Evolutionary conservation across 2,797 vertebrate species (phyloP), one percentile per base, ranked within the genome.

Genomic region (Decapterus maruadsi): DNA sequence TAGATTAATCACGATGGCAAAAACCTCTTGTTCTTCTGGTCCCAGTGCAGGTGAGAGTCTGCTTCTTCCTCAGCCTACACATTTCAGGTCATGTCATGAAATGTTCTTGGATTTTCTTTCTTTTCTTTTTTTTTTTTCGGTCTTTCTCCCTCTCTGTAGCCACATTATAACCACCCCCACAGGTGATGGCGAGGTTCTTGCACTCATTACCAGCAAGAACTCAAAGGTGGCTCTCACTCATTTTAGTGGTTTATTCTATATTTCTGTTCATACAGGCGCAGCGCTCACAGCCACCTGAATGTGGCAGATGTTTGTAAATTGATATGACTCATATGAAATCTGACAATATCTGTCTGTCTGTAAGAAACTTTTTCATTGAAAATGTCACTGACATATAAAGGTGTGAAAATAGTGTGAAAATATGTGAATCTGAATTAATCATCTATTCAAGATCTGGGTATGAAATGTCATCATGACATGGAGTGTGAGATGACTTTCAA

Each of bases 381-480:
- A 85, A 82, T 81, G 71, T 78, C 61, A 69, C 60, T 53, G 65
- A 67, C 57, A 79, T 75, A 63, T 60, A 65, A 20, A 74, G 64
- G 62, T 78, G 64, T 72, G 62, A 74, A 78, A 62, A 77, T 40
- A 64, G 50, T 78, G 73, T 77, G 2, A 84, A 89, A 84, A 84
- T 79, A 82, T 81, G 64, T 75, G 80, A 80, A 80, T 84, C 82
- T 29, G 70, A 78, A 81, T 87, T 69, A 77, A 89, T 72, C 57
- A 63, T 82, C 45, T 84, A 72, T 85, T 80, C 67, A 85, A 42
- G 70, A 75, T 80, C 29, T 45, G 72, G 50, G 42, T 51, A 86
- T 80, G 68, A 90, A 89, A 92, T 90, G 87, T 94, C 87, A 91
- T 80, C 64, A 75, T 87, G 90, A 93, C 89, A 90, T 81, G 48